Conservation (phyloP, 2,888 invertebrate genomes). For the Suillia variegata region DNA sequence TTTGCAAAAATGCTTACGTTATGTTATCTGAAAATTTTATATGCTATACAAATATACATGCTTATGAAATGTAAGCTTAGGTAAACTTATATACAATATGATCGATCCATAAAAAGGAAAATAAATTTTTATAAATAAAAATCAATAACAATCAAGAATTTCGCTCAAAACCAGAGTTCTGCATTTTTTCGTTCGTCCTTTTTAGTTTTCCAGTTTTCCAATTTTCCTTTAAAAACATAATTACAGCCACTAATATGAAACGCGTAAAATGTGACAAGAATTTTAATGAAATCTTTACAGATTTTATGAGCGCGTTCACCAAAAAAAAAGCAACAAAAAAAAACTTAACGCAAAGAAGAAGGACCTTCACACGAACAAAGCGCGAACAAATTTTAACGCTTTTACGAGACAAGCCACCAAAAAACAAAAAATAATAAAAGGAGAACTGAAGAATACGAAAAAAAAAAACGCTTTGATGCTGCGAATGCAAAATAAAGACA, state of each 20-base stretch:
- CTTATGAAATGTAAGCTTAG: too few species aligned
- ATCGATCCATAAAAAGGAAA: too few species aligned
- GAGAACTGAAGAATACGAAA: conserved; percentile 46
- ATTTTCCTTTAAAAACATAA: conserved; percentile 1
- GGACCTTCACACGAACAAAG: neutral
- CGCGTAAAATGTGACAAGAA: neutral
- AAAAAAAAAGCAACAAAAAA: conserved; percentile 14
- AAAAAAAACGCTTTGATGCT: conserved; percentile 54
- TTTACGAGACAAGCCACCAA: neutral
- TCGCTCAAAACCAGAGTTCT: too few species aligned
- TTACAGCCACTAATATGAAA: neutral
- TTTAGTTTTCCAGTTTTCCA: too few species aligned
- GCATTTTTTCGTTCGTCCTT: too few species aligned
- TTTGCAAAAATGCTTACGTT: too few species aligned
- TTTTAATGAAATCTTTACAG: conserved; percentile 41
- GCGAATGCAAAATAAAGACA: conserved; percentile 43
- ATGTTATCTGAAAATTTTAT: too few species aligned
- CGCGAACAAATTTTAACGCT: neutral
- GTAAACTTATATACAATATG: too few species aligned
- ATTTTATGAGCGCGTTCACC: conserved; percentile 38
- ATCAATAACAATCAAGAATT: too few species aligned
- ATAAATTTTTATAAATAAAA: too few species aligned
- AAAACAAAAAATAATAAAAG: conserved; percentile 15
- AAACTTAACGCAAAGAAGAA: conserved; percentile 25
- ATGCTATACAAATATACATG: too few species aligned